A percentile compares a stretch with the other conserved stretches of the same genome.
Conservation (phyloP, 2,797 vertebrate species). For the Danio tinwini region DNA sequence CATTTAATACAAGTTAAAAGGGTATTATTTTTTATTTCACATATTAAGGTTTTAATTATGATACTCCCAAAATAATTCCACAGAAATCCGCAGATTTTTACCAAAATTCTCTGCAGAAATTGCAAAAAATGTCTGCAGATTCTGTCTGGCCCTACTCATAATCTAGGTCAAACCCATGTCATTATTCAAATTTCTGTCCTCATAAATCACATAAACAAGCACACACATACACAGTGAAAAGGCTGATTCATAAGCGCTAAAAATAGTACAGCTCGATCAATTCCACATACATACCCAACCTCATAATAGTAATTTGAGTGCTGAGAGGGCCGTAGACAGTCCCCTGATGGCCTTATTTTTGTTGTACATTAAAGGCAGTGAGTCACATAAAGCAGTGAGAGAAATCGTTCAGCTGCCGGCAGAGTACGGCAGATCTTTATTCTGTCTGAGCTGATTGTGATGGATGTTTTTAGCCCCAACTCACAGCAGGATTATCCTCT, state of each 20-base stretch:
- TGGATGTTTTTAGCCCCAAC: slow-evolving; percentile 69
- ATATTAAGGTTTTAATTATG: too few relatives aligned
- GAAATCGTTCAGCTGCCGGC: slow-evolving; percentile 49
- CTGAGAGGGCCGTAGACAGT: slow-evolving; percentile 8
- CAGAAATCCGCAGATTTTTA: too few relatives aligned
- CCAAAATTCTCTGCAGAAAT: too few relatives aligned
- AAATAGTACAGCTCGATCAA: background rate
- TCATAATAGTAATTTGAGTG: slow-evolving; percentile 11
- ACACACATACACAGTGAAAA: background rate
- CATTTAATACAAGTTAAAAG: too few relatives aligned
- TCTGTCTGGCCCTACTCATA: too few relatives aligned
- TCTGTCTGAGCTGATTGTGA: slow-evolving; percentile 75
- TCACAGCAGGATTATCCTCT: slow-evolving; percentile 51
- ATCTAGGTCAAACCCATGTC: too few relatives aligned
- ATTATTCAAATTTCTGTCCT: too few relatives aligned
- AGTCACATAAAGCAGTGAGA: slow-evolving; percentile 31
- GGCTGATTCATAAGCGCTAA: background rate
- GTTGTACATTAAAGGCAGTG: slow-evolving; percentile 29
- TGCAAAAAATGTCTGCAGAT: too few relatives aligned
- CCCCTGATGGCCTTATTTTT: background rate
- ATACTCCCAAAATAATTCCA: too few relatives aligned
- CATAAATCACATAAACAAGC: too few relatives aligned
- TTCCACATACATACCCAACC: background rate
- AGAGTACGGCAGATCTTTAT: slow-evolving; percentile 69
- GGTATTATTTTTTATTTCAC: too few relatives aligned